Conservation (phyloP, 2,113 vertebrate species). For the Pterophyllum scalare region DNA sequence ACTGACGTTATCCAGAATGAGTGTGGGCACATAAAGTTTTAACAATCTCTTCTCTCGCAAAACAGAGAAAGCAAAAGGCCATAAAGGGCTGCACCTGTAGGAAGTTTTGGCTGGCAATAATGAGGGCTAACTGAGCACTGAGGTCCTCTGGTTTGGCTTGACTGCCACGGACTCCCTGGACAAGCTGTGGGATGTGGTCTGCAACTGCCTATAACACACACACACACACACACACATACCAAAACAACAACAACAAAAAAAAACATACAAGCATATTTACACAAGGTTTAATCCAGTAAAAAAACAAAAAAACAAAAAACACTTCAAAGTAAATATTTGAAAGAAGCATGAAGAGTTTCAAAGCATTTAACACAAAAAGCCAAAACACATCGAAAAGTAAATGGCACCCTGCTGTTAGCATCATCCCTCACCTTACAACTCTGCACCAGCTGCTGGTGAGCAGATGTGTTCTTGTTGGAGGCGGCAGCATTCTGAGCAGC, state of each 20-base stretch:
- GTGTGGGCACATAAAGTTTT: slow-evolving; percentile 19
- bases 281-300: background rate
- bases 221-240: background rate
- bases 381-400: background rate
- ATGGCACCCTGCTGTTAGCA: background rate
- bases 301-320: no score
- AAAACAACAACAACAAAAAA: no score
- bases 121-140: slow-evolving; percentile 92
- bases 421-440: slow-evolving; percentile 92
- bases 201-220: slow-evolving; percentile 86
- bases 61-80: background rate
- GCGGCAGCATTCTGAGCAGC: slow-evolving; percentile 95
- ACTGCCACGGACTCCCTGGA: slow-evolving; percentile 95
- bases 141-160: slow-evolving; percentile 95
- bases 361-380: background rate
- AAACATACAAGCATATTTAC: background rate
- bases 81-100: slow-evolving; percentile 85
- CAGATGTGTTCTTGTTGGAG: slow-evolving; percentile 95
- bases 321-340: background rate
- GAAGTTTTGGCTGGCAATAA: slow-evolving; percentile 97
- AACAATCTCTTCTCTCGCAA: background rate
- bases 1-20: slow-evolving; percentile 11
- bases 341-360: background rate
- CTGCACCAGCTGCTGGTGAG: slow-evolving; percentile 97
- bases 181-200: slow-evolving; percentile 96